These are phyloP conservation scores for Drosophila novamexicana DNA, from an alignment of 1,140 invertebrate genomes.

Conservation along the genomic window DNA sequence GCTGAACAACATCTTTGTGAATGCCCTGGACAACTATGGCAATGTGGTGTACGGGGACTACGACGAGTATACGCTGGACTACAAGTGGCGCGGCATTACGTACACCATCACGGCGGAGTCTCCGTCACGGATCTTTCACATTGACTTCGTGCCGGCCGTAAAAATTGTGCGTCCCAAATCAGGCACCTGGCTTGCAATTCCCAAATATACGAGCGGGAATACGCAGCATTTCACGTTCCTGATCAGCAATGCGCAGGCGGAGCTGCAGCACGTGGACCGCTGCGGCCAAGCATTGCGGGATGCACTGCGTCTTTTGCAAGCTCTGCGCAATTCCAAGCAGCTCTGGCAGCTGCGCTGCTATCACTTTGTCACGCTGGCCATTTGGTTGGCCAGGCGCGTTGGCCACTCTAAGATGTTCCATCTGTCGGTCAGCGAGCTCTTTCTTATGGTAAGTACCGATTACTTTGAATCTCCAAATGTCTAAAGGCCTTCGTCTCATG, in stretches of 20 bases:
- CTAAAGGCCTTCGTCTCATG: not conserved
- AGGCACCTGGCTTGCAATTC: slow-evolving; percentile 38
- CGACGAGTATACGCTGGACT: slow-evolving; percentile 28
- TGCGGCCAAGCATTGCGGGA: slow-evolving; percentile 21
- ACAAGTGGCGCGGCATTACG: slow-evolving; percentile 12
- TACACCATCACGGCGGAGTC: slow-evolving; percentile 51
- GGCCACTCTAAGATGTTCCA: not conserved
- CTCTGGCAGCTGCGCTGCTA: slow-evolving; percentile 46
- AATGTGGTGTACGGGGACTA: not conserved
- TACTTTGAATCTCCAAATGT: not conserved
- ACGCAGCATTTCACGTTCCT: slow-evolving; percentile 40
- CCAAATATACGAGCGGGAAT: slow-evolving; percentile 18
- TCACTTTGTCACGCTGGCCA: slow-evolving; percentile 46
- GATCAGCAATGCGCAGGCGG: slow-evolving; percentile 21
- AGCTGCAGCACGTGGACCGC: slow-evolving; percentile 9
- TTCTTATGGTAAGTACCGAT: slow-evolving; percentile 10
- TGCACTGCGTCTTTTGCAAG: slow-evolving; percentile 50
- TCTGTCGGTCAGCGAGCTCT: slow-evolving; percentile 7
- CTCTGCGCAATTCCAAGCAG: slow-evolving; percentile 35
- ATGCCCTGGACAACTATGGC: slow-evolving; percentile 7
- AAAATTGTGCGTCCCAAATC: slow-evolving; percentile 16
- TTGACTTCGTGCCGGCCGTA: slow-evolving; percentile 65
- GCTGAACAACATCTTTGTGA: slow-evolving; percentile 39
- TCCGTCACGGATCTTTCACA: slow-evolving; percentile 8
- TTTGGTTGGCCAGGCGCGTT: not conserved